Evolutionary conservation across 2,888 invertebrate genomes (phyloP).

Genomic region (Meta bourneti): DNA sequence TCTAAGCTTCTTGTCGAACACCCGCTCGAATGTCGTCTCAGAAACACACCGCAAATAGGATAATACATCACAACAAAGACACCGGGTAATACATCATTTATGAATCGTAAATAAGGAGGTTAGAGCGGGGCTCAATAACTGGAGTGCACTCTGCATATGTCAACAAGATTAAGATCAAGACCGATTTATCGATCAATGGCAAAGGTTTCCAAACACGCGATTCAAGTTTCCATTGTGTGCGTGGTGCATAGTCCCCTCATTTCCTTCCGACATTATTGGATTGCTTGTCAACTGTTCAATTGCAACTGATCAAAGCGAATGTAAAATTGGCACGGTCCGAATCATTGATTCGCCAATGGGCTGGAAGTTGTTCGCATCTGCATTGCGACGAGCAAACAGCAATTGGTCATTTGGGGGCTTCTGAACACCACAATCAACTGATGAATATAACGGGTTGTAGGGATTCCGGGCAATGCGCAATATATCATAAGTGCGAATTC

Average conservation of each 20-base stretch:
- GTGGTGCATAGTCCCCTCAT: no score
- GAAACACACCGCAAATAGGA: neutral
- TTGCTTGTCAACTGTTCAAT: neutral
- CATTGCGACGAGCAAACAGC: neutral
- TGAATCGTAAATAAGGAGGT: neutral
- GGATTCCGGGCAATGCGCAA: no score
- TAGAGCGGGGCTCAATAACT: neutral
- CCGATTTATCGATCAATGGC: neutral
- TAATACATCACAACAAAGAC: neutral
- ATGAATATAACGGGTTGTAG: no score
- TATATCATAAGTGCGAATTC: no score
- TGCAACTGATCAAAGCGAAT: no score
- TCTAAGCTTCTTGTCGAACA: no score
- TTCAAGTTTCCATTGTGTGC: neutral
- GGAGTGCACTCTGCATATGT: neutral
- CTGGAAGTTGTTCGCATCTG: neutral
- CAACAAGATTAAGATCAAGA: conserved; percentile 1
- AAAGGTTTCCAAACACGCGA: neutral
- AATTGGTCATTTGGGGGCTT: neutral
- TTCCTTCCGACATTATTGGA: neutral
- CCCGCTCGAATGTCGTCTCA: no score
- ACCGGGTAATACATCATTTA: neutral
- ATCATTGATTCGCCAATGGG: neutral
- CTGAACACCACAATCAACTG: neutral
- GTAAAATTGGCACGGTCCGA: neutral